A percentile compares a stretch with the other conserved stretches of the same genome.
phyloP scores from a whole-genome alignment of 2,888 invertebrate genomes.

The Gasteruption jaculator region DNA sequence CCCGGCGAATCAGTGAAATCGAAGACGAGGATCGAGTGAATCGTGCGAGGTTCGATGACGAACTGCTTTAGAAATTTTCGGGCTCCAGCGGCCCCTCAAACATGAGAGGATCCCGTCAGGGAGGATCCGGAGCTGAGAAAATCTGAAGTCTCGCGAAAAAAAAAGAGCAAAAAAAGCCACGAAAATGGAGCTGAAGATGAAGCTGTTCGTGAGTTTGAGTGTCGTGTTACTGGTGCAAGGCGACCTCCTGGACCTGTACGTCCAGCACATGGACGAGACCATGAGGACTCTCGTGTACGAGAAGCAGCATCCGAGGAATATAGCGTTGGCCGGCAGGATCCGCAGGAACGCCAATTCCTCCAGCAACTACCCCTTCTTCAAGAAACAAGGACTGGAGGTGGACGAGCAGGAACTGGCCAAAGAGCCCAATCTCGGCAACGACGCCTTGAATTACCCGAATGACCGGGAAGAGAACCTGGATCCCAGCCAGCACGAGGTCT shows the following conservation, averaged over 20 bases:
- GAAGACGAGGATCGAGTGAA: constrained; percentile 12
- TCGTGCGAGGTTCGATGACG: constrained; percentile 20
- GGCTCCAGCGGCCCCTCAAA: neutral
- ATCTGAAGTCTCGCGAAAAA: neutral
- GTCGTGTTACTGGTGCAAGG: constrained; percentile 31
- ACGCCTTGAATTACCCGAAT: constrained; percentile 38
- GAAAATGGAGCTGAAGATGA: constrained; percentile 37
- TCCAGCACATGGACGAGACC: constrained; percentile 49
- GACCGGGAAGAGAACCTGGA: constrained; percentile 29
- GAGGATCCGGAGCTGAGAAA: neutral
- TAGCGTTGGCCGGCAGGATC: constrained; percentile 26
- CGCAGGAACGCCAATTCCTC: constrained; percentile 29
- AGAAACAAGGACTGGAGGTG: constrained; percentile 38
- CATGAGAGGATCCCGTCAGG: neutral
- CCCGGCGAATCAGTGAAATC: too few relatives aligned
- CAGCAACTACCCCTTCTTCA: constrained; percentile 32
- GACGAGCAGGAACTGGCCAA: constrained; percentile 28
- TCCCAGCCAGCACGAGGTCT: constrained; percentile 29
- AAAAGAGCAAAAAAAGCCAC: neutral
- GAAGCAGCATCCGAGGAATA: constrained; percentile 29
- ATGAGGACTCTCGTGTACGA: constrained; percentile 37
- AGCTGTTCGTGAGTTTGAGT: constrained; percentile 27
- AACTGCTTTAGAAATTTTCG: constrained; percentile 2
- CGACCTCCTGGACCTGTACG: constrained; percentile 46
- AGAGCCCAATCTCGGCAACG: constrained; percentile 27